Evolutionary conservation across 2,113 vertebrate genomes (phyloP).

Genomic region (Prunella himalayana): DNA sequence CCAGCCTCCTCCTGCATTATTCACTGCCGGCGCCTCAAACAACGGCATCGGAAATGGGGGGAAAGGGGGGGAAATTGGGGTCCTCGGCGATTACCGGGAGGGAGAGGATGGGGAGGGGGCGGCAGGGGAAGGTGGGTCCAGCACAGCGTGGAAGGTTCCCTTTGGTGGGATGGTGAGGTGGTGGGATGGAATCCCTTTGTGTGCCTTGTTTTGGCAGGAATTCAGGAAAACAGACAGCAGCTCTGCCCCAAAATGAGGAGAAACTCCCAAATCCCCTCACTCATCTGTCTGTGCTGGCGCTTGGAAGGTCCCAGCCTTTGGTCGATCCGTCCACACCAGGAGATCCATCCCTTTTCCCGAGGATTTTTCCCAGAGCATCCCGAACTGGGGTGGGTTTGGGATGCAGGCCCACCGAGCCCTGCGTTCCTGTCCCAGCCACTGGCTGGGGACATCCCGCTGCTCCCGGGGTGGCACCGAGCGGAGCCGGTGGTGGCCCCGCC

Average conservation of each 20-base stretch:
- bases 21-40: conserved; percentile 61
- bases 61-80: background rate
- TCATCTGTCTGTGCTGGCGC: too few species aligned
- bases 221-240: background rate
- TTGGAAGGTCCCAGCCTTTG: background rate
- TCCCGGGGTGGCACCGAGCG: background rate
- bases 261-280: rapidly evolving
- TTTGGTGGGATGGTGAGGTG: background rate
- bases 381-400: rapidly evolving
- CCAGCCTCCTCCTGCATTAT: conserved; percentile 70
- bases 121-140: background rate
- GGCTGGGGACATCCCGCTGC: background rate
- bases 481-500: background rate
- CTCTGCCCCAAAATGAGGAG: background rate
- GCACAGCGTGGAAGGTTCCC: rapidly evolving
- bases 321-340: background rate
- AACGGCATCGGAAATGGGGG: background rate
- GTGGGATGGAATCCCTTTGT: background rate
- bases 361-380: background rate
- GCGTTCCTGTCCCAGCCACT: rapidly evolving
- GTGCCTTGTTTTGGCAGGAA: rapidly evolving
- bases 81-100: conserved; percentile 1
- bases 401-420: rapidly evolving
- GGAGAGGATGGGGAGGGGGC: background rate
- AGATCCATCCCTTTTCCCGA: background rate